Evolutionary conservation across 1,140 invertebrate genomes (phyloP).

Genomic region (Drosophila lini): DNA sequence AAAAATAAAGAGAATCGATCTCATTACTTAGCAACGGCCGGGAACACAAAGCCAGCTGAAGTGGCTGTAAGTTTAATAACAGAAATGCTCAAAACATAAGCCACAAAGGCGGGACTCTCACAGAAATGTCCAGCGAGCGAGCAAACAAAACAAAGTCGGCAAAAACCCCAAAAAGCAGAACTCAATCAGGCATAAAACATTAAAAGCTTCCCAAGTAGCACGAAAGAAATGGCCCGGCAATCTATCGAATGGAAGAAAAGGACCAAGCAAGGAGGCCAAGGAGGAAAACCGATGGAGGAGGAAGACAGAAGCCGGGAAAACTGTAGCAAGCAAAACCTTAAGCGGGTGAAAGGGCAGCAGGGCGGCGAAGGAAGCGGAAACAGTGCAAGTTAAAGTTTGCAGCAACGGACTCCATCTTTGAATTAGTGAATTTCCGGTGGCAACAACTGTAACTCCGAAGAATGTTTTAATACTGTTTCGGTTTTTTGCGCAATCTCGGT

Average conservation of each 20-base stretch:
- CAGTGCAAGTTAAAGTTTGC: constrained; percentile 66
- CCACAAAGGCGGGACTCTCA: constrained; percentile 61
- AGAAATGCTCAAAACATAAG: constrained; percentile 71
- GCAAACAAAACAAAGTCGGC: constrained; percentile 61
- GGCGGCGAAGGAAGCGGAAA: constrained; percentile 50
- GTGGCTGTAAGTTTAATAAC: constrained; percentile 70
- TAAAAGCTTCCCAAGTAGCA: constrained; percentile 51
- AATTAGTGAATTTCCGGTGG: constrained; percentile 71
- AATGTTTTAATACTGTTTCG: constrained; percentile 66
- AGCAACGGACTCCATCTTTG: constrained; percentile 67
- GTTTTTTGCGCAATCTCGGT: constrained; percentile 32
- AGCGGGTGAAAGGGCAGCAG: neutral
- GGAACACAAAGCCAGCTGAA: constrained; percentile 52
- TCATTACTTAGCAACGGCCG: constrained; percentile 76
- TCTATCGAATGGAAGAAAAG: constrained; percentile 20
- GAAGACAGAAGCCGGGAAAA: constrained; percentile 19
- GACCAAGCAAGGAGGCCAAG: neutral
- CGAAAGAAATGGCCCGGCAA: constrained; percentile 49
- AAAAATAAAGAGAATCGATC: constrained; percentile 62
- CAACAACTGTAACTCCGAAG: constrained; percentile 38
- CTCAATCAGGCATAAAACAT: constrained; percentile 80
- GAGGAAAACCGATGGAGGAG: neutral
- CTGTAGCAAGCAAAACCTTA: constrained; percentile 29
- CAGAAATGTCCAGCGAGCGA: constrained; percentile 54
- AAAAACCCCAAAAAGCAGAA: constrained; percentile 72